These are phyloP conservation scores for Carollia perspicillata DNA, from an alignment of 2,113 vertebrate genomes.

Conservation along the genomic window DNA sequence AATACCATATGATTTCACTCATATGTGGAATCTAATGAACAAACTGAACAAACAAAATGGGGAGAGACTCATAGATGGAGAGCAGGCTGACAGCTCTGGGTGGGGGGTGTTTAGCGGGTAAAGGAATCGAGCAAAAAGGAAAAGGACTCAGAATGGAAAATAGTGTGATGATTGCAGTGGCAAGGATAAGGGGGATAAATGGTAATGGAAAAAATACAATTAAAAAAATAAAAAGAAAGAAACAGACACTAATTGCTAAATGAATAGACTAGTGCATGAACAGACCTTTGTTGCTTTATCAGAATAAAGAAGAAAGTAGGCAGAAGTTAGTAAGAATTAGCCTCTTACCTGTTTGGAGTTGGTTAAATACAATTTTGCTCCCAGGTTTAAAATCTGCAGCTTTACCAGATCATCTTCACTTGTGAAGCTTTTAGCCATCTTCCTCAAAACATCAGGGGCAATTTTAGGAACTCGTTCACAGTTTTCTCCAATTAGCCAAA, in stretches of 20 bases:
- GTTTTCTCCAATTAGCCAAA: constrained; percentile 98
- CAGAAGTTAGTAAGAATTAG: neutral
- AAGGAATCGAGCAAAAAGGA: too few species aligned
- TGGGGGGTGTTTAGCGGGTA: too few species aligned
- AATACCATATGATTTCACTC: too few species aligned
- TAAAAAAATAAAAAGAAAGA: neutral
- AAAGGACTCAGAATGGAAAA: too few species aligned
- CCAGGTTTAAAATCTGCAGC: constrained; percentile 93
- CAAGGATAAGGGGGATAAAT: too few species aligned
- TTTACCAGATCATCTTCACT: constrained; percentile 96
- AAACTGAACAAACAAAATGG: too few species aligned
- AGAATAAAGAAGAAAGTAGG: neutral
- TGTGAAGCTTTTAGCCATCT: constrained; percentile 94
- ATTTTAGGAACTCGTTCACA: constrained; percentile 97
- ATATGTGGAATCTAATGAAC: too few species aligned
- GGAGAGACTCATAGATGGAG: too few species aligned
- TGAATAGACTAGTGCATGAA: neutral
- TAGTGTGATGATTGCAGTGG: too few species aligned
- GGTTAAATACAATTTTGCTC: constrained; percentile 96
- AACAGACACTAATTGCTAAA: neutral
- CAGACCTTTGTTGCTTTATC: neutral
- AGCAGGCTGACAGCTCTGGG: too few species aligned
- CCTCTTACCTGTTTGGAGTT: constrained; percentile 95
- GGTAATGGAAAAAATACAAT: too few species aligned
- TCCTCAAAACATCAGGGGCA: constrained; percentile 95